Conservation (phyloP, 1,140 invertebrate species). For the Drosophila lowei region DNA sequence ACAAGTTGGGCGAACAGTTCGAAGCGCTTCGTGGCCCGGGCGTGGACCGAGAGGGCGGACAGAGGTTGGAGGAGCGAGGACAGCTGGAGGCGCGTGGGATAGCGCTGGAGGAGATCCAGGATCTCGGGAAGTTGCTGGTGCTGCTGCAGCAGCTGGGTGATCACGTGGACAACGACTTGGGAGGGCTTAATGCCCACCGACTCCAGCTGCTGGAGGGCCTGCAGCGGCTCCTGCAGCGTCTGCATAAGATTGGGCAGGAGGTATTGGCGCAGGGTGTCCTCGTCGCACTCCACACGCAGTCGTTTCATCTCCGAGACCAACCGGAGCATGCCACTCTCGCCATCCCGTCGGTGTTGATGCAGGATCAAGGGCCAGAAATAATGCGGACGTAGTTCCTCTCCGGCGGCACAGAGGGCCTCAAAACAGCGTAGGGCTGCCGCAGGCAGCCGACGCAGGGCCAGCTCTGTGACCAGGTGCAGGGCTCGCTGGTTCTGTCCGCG, state of each 20-base stretch:
- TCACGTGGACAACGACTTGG: conserved; percentile 71
- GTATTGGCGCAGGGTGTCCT: conserved; percentile 82
- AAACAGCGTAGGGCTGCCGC: conserved; percentile 47
- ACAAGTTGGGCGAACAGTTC: conserved; percentile 56
- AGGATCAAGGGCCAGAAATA: conserved; percentile 80
- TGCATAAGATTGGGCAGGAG: conserved; percentile 81
- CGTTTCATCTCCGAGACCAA: conserved; percentile 81
- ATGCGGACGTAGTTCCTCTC: conserved; percentile 70
- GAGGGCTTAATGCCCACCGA: conserved; percentile 68
- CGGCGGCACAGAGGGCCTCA: conserved; percentile 43
- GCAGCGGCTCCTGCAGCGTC: conserved; percentile 67
- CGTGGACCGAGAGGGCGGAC: conserved; percentile 53
- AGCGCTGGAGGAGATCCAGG: conserved; percentile 60
- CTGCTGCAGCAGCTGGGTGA: conserved; percentile 79
- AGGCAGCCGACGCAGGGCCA: conserved; percentile 66
- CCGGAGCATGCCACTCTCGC: conserved; percentile 63
- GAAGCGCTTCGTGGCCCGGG: conserved; percentile 69
- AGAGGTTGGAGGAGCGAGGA: conserved; percentile 45
- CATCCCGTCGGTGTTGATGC: conserved; percentile 48
- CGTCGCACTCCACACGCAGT: conserved; percentile 82
- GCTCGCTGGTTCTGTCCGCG: conserved; percentile 65
- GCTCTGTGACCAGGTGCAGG: conserved; percentile 62
- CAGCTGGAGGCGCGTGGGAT: conserved; percentile 67
- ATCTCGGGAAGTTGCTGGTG: conserved; percentile 61
- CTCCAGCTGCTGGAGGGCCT: conserved; percentile 77